Percentiles rank a stretch among this genome's conserved stretches.
Conservation (phyloP, 2,797 vertebrate species). For the Amniataba percoides region DNA sequence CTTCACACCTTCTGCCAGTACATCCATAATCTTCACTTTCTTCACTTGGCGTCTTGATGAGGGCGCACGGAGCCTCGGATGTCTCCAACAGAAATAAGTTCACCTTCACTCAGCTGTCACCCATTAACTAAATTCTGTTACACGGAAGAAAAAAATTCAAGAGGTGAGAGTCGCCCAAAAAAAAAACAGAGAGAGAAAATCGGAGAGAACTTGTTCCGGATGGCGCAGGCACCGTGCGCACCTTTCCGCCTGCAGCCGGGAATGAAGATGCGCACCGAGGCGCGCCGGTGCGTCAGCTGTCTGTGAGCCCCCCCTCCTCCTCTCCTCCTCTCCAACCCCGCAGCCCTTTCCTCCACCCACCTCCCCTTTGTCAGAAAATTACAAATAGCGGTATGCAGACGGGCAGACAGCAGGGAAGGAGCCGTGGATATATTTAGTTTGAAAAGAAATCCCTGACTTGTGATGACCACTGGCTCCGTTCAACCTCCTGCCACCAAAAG, state of each 20-base stretch:
- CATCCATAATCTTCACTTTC: constrained; percentile 46
- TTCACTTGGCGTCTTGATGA: not conserved
- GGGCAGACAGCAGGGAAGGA: constrained; percentile 46
- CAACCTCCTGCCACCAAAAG: constrained; percentile 16
- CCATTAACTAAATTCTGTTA: not conserved
- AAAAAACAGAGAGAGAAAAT: not conserved
- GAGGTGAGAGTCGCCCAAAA: not conserved
- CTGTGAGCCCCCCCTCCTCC: constrained; percentile 37
- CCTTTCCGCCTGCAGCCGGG: constrained; percentile 56
- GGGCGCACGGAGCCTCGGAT: not conserved
- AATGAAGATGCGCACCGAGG: constrained; percentile 76
- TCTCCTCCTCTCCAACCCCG: too few relatives aligned
- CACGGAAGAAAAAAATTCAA: not conserved
- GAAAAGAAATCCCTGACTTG: constrained; percentile 28
- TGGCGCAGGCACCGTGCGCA: constrained; percentile 48
- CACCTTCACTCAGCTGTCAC: constrained; percentile 25
- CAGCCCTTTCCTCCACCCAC: not conserved
- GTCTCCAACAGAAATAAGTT: constrained; percentile 2
- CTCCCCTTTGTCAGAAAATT: constrained; percentile 47
- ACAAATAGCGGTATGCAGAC: constrained; percentile 51
- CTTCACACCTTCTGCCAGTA: not conserved
- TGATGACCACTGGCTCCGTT: constrained; percentile 11
- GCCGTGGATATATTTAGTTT: constrained; percentile 48
- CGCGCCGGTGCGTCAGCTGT: constrained; percentile 71
- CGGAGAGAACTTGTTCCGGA: constrained; percentile 17